Evolutionary conservation across 2,888 invertebrate genomes (phyloP), one percentile per base, ranked within the genome.

Genomic region (Pseudococcus longispinus): DNA sequence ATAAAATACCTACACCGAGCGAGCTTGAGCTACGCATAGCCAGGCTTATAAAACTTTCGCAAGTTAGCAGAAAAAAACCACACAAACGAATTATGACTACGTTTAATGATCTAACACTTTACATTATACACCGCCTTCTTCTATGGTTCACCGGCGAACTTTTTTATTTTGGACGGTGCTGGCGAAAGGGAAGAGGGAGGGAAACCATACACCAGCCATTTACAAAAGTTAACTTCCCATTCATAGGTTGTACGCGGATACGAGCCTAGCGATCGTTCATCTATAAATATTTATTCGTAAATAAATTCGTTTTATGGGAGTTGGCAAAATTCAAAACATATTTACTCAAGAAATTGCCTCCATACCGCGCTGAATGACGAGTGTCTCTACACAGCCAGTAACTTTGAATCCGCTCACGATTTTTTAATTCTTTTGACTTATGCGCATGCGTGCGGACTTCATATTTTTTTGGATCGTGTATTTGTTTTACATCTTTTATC

Each of bases 221-320:
- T 74, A 20, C 8, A 32, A 70, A 70, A 74, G 74, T 29, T n/a
- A 32, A 74, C 29, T 29, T 74, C 6, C 20, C 42, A 4, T 70
- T 70, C 29, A 26, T 65, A 23, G 23, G 60, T 20, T 20, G 29
- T 70, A 32, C 37, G 37, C 2, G n/a, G 18, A n/a, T 51, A 70
- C 20, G 20, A 6, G n/a, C 42, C 42, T 18, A 77, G 20, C 37
- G 77, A 80, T 80, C 37, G 37, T 80, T 80, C 77, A 11, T 80
- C 77, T 29, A 80, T 80, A 80, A 80, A 80, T 80, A 80, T 80
- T 80, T 80, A 80, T 80, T 80, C 77, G 77, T 13, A 23, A 80
- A 80, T 42, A 80, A 80, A 80, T 80, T 20, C 77, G 42, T 80
- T 80, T 80, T 80, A 80, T 80, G 77, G 29, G 77, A 80, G 77